These are phyloP conservation scores for Sminthurides bifidus DNA, from an alignment of 1,140 invertebrate species.

Conservation along the genomic window DNA sequence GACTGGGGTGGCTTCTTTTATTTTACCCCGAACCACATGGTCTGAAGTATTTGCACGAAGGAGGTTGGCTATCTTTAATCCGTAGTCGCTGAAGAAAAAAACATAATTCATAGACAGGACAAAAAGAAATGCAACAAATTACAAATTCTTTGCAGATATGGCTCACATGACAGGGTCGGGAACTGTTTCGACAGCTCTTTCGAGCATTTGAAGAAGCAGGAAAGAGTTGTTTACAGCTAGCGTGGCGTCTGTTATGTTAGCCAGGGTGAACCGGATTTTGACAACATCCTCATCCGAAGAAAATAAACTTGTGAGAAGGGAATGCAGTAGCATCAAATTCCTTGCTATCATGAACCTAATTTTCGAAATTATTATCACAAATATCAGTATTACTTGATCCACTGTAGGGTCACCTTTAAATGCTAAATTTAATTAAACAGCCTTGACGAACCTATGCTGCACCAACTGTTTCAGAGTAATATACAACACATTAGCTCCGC, in stretches of 20 bases:
- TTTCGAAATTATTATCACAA: not conserved
- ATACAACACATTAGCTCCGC: conserved; percentile 25
- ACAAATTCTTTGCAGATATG: not conserved
- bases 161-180: conserved; percentile 12
- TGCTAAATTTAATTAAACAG: not conserved
- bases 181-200: conserved; percentile 19
- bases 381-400: not conserved
- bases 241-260: not conserved
- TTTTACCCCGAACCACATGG: conserved; percentile 19
- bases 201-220: conserved; percentile 7
- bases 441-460: conserved; percentile 13
- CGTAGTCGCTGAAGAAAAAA: conserved; percentile 17
- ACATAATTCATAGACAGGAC: not conserved
- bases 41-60: conserved; percentile 18
- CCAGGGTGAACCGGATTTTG: not conserved
- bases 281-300: not conserved
- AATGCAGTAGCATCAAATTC: conserved; percentile 20
- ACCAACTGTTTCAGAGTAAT: conserved; percentile 21
- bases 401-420: not conserved
- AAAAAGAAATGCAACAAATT: not conserved
- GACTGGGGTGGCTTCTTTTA: conserved; percentile 19
- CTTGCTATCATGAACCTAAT: conserved; percentile 21
- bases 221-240: not conserved
- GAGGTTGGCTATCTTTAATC: conserved; percentile 25
- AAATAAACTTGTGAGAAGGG: conserved; percentile 16